Evolutionary conservation across 2,113 vertebrate genomes (phyloP).

Genomic region (Anhinga rufa): DNA sequence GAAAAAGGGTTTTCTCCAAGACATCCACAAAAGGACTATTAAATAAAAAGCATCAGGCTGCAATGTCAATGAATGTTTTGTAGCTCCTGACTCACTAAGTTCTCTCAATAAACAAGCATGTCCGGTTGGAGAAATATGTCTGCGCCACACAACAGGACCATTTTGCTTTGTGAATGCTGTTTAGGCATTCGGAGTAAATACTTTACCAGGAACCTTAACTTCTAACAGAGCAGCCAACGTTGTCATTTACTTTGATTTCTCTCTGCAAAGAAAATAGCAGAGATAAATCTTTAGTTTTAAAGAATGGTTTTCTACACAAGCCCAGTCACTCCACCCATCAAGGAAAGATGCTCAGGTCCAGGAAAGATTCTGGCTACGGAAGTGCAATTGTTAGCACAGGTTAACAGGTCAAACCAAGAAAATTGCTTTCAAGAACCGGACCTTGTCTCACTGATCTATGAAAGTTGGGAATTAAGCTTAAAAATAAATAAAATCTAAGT

Average conservation of each 20-base stretch:
- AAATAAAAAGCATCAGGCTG: not conserved
- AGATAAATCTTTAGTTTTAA: not conserved
- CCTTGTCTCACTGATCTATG: not conserved
- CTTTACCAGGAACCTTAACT: not conserved
- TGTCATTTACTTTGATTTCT: not conserved
- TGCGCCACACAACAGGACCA: not conserved
- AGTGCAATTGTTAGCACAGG: not conserved
- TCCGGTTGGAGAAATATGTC: not conserved
- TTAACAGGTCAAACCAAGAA: not conserved
- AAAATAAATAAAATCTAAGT: not conserved
- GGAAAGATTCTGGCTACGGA: not conserved
- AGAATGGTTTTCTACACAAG: not conserved
- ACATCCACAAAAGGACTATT: not conserved
- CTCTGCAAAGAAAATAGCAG: not conserved
- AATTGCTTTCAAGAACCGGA: not conserved
- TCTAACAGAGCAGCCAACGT: not conserved
- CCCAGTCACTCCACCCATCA: not conserved
- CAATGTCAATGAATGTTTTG: accelerated
- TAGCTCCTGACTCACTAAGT: not conserved
- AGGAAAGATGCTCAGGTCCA: not conserved
- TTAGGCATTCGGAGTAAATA: not conserved
- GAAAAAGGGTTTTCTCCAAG: not conserved
- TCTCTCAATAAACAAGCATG: not conserved
- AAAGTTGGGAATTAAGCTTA: not conserved
- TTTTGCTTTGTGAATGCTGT: not conserved